A percentile compares a stretch with the other conserved stretches of the same genome.
Evolutionary conservation across 1,140 invertebrate species (phyloP).

Genomic region (Pseudoatta argentina): DNA sequence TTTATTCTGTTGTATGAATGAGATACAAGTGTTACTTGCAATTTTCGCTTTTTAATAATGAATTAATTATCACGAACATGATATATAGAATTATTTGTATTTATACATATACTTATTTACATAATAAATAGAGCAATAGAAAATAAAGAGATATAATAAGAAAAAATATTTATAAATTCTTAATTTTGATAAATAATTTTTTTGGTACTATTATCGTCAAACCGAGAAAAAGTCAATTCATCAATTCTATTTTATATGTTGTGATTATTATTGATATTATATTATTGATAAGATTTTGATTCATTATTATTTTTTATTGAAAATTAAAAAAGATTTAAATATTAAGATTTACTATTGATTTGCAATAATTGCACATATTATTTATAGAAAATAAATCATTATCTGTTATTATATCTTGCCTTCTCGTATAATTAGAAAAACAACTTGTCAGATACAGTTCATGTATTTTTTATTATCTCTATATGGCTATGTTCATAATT

Average conservation of each 20-base stretch:
- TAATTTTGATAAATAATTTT: background rate
- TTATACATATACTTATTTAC: background rate
- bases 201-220: background rate
- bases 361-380: background rate
- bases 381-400: background rate
- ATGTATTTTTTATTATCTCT: background rate
- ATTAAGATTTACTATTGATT: too few relatives aligned
- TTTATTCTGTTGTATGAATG: background rate
- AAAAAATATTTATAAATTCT: background rate
- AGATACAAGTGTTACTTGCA: background rate
- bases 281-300: background rate
- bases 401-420: background rate
- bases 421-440: background rate
- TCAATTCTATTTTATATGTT: background rate
- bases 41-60: background rate
- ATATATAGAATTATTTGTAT: slow-evolving; percentile 1
- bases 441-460: background rate
- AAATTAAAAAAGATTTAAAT: background rate
- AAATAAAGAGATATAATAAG: background rate
- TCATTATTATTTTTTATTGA: slow-evolving; percentile 7
- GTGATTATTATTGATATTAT: background rate
- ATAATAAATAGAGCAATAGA: background rate
- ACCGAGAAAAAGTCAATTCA: background rate
- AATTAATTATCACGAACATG: background rate
- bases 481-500: background rate